Conservation (phyloP, 2,113 vertebrate genomes). For the Atherinomorus stipes region DNA sequence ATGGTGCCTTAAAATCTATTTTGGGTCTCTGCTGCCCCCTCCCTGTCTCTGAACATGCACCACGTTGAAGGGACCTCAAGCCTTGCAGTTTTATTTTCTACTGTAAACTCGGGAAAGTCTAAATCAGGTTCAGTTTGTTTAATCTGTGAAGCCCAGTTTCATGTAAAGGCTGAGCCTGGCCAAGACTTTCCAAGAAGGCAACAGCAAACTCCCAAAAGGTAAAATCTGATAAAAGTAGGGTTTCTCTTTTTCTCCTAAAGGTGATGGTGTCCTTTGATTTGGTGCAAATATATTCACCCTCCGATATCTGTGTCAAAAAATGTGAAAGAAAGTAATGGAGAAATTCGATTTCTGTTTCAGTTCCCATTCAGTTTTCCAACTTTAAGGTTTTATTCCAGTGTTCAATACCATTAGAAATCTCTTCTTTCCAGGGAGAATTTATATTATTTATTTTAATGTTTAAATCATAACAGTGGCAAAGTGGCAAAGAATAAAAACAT, state of each 20-base stretch:
- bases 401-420: not conserved
- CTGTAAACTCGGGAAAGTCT: not conserved
- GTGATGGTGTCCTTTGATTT: not conserved
- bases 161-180: not conserved
- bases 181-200: not conserved
- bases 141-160: not conserved
- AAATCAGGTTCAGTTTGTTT: conserved; percentile 9
- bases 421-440: not conserved
- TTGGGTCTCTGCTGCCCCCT: conserved; percentile 74
- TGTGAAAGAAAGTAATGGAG: no score
- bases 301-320: not conserved
- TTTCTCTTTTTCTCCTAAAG: not conserved
- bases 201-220: not conserved
- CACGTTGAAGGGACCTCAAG: conserved; percentile 23
- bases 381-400: not conserved
- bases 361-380: not conserved
- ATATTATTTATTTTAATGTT: not conserved
- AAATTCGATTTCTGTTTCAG: not conserved
- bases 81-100: not conserved
- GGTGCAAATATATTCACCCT: not conserved
- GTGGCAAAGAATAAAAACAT: not conserved
- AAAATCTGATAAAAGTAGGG: not conserved
- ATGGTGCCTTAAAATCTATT: conserved; percentile 44
- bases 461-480: not conserved
- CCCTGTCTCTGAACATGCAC: conserved; percentile 60